A percentile compares a stretch with the other conserved stretches of the same genome.
These are phyloP conservation scores for Scaptomyza tumidula DNA, from an alignment of 2,888 invertebrate genomes.

Conservation along the genomic window DNA sequence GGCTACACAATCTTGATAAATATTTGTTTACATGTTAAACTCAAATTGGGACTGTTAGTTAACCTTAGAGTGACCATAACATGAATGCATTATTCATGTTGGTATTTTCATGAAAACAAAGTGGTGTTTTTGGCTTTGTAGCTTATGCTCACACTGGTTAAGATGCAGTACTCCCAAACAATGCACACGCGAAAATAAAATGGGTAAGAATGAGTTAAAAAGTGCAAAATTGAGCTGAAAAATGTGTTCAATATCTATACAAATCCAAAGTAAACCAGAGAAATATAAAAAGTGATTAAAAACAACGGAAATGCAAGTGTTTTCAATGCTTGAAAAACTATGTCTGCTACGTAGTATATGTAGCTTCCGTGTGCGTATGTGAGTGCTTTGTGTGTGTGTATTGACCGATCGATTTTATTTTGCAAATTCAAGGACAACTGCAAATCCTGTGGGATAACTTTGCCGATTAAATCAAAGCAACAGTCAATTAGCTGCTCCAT, in stretches of 20 bases:
- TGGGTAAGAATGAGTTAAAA: slow-evolving; percentile 76
- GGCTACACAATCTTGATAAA: not conserved
- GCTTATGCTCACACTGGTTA: slow-evolving; percentile 40
- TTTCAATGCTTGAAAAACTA: slow-evolving; percentile 39
- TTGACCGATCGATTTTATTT: slow-evolving; percentile 78
- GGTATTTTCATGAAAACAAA: slow-evolving; percentile 24
- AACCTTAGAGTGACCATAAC: slow-evolving; percentile 22
- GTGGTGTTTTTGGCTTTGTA: slow-evolving; percentile 18
- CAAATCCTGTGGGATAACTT: slow-evolving; percentile 69
- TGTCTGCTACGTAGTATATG: slow-evolving; percentile 55
- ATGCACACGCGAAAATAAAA: slow-evolving; percentile 76
- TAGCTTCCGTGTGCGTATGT: slow-evolving; percentile 37
- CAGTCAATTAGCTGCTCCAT: slow-evolving; percentile 13
- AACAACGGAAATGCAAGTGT: slow-evolving; percentile 14
- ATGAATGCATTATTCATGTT: not conserved
- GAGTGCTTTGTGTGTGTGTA: slow-evolving; percentile 45
- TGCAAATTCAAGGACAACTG: slow-evolving; percentile 78
- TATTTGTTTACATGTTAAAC: slow-evolving; percentile 35
- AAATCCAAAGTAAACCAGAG: not conserved
- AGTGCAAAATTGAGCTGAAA: slow-evolving; percentile 36
- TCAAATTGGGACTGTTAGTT: slow-evolving; percentile 20
- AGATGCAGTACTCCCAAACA: slow-evolving; percentile 63
- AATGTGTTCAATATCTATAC: slow-evolving; percentile 15
- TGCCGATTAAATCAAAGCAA: slow-evolving; percentile 18
- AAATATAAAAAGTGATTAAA: slow-evolving; percentile 9